Evolutionary conservation across 2,888 invertebrate genomes (phyloP), one percentile per base, ranked within the genome.

Genomic region (Xylota sylvarum): DNA sequence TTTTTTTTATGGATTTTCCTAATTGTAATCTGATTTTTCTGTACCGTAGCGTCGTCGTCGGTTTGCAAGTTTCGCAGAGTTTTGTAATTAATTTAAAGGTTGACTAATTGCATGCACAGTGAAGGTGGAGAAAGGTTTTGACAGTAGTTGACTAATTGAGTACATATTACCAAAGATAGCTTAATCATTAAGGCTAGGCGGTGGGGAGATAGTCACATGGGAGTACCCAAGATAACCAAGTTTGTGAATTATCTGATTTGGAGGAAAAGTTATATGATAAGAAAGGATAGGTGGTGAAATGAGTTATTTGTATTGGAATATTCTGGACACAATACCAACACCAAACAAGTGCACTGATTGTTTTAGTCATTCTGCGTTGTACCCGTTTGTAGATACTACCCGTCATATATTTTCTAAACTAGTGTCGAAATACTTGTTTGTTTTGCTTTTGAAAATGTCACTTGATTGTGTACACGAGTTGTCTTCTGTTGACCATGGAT

Each of bases 91-190:
- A 52, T 46, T 64, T 23, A 9, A 40, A 19, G 9, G 67, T 67
- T 77, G 77, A 77, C 77, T 77, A 60, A 67, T 77, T 56, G 23
- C n/a, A 32, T 50, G 17, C 14, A 4, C 23, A 23, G 35, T 40
- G 74, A 60, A 48, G 58, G 37, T 35, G 30, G 37, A 65, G 64
- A 52, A 74, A 65, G 52, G 55, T 64, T 30, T 30, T 17, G 9
- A 0, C 30, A 46, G 40, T 30, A 60, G 67, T n/a, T 67, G 77
- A 67, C 67, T 77, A 67, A 77, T 67, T 67, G 67, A 9, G 77
- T 52, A 76, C 65, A 69, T 23, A 67, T 60, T 69, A 14, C 17
- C 48, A 30, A 37, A 67, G 46, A 67, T 55, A 46, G 46, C 23
- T n/a, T 65, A 32, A 52, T 62, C 52, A 19, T 7, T 9, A 23